A percentile compares a stretch with the other conserved stretches of the same genome.
These are phyloP conservation scores for Trichoplusia ni DNA, from an alignment of 1,140 invertebrate species.

Conservation along the genomic window DNA sequence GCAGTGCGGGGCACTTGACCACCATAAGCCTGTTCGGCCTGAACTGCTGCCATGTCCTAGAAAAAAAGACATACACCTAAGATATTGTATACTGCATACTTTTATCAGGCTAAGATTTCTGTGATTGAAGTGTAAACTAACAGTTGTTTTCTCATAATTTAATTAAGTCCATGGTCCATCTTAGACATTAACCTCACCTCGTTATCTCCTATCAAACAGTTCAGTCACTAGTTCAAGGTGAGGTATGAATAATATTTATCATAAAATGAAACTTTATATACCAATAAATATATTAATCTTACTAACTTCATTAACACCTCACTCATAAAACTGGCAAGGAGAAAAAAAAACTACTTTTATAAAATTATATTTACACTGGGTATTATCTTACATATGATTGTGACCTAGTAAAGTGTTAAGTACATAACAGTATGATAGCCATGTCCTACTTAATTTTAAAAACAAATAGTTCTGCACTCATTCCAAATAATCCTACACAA, in stretches of 20 bases:
- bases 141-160: not conserved
- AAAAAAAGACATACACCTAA: too few species aligned
- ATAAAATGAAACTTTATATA: too few species aligned
- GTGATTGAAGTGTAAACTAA: not conserved
- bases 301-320: too few species aligned
- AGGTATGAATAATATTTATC: constrained; percentile 3
- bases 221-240: constrained; percentile 17
- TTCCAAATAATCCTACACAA: not conserved
- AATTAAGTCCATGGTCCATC: constrained; percentile 18
- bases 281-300: too few species aligned
- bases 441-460: not conserved
- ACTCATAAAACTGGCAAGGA: too few species aligned
- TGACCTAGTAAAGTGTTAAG: constrained; percentile 13
- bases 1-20: constrained; percentile 77
- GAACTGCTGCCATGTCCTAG: constrained; percentile 81
- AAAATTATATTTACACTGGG: not conserved
- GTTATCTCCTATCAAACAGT: constrained; percentile 16
- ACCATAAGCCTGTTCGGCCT: constrained; percentile 76
- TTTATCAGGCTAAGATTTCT: too few species aligned
- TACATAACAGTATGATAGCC: constrained; percentile 3
- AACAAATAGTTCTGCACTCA: not conserved
- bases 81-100: too few species aligned
- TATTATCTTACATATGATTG: not conserved
- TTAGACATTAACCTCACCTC: not conserved
- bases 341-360: not conserved